phyloP scores from a whole-genome alignment of 2,113 vertebrate genomes.

The Peromyscus leucopus region DNA sequence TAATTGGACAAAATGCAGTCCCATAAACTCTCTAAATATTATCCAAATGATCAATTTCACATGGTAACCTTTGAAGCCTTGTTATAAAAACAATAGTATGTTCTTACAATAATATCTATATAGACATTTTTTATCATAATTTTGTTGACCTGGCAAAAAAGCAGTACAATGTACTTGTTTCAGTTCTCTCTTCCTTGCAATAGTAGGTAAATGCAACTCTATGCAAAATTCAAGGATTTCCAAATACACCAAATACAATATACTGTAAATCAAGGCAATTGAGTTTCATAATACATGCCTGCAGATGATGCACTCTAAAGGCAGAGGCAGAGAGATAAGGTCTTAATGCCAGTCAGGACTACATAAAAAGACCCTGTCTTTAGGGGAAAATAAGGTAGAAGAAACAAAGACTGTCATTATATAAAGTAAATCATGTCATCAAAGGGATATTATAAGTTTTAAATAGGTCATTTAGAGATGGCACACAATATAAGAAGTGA shows the following conservation, averaged over 20 bases:
- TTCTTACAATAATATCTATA: background rate
- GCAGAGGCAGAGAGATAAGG: background rate
- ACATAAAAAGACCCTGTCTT: background rate
- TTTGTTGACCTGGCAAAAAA: background rate
- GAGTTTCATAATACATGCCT: background rate
- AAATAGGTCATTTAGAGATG: background rate
- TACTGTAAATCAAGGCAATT: background rate
- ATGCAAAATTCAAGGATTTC: background rate
- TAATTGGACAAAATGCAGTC: constrained; percentile 8
- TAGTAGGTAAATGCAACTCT: background rate
- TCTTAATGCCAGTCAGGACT: background rate
- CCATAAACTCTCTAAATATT: background rate
- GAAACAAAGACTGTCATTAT: background rate
- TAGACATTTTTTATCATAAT: background rate
- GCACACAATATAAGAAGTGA: background rate
- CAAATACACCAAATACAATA: background rate
- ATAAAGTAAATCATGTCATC: background rate
- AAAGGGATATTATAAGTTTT: background rate
- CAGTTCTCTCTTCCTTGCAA: background rate
- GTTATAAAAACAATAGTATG: background rate
- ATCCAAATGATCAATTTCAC: background rate
- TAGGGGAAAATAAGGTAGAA: background rate
- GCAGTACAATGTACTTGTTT: background rate
- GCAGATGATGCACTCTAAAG: background rate
- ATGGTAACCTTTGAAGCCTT: background rate